These are phyloP conservation scores for Coenonympha arcania DNA, from an alignment of 2,888 invertebrate genomes.

Conservation along the genomic window DNA sequence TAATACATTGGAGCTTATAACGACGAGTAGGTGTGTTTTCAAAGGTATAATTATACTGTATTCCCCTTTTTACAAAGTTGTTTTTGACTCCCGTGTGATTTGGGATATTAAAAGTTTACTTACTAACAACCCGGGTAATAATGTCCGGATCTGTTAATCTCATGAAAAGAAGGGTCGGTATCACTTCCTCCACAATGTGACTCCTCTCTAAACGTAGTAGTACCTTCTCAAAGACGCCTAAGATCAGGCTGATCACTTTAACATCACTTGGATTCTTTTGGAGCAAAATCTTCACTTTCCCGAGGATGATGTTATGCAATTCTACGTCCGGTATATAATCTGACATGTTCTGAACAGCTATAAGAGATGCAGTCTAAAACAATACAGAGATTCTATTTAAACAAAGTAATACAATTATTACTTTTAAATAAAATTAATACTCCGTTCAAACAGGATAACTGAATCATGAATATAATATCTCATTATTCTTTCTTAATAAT, in stretches of 20 bases:
- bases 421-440: too few relatives aligned
- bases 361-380: conserved; percentile 87
- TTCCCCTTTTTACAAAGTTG: background rate
- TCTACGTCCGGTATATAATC: conserved; percentile 88
- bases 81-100: background rate
- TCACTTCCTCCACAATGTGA: conserved; percentile 91
- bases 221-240: conserved; percentile 86
- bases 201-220: conserved; percentile 87
- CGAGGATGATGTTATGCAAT: conserved; percentile 85
- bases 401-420: too few relatives aligned
- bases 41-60: too few relatives aligned
- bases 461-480: too few relatives aligned
- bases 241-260: conserved; percentile 84
- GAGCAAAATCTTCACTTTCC: conserved; percentile 85
- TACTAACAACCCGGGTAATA: conserved; percentile 92
- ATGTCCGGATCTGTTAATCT: conserved; percentile 91
- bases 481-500: too few relatives aligned
- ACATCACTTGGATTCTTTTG: conserved; percentile 86
- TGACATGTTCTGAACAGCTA: conserved; percentile 88
- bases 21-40: too few relatives aligned
- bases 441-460: too few relatives aligned
- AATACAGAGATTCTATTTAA: background rate
- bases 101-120: conserved; percentile 65
- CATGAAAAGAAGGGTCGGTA: conserved; percentile 90
- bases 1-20: too few relatives aligned